A percentile compares a stretch with the other conserved stretches of the same genome.
These are phyloP conservation scores for Limenitis camilla DNA, from an alignment of 2,888 invertebrate species.

Conservation along the genomic window DNA sequence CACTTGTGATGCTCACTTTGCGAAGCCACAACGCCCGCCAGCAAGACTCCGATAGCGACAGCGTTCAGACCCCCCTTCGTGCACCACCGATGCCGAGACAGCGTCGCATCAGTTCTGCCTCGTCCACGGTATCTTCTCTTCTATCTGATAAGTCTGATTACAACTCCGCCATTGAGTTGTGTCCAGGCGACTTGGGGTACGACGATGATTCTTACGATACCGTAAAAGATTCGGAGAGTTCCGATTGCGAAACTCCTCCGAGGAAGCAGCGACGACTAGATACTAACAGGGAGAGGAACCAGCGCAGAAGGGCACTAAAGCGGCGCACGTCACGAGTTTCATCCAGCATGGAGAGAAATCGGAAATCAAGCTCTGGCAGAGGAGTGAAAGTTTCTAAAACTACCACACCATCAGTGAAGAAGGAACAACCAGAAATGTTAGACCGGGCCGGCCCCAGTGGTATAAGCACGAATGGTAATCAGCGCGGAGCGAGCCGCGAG, in stretches of 20 bases:
- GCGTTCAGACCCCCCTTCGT: constrained; percentile 9
- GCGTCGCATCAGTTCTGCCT: constrained; percentile 13
- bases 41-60: constrained; percentile 36
- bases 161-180: background rate
- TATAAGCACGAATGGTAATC: constrained; percentile 15
- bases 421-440: constrained; percentile 2
- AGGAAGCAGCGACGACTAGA: constrained; percentile 28
- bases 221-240: constrained; percentile 4
- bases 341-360: constrained; percentile 26
- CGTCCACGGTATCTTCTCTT: constrained; percentile 8
- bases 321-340: constrained; percentile 32
- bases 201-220: background rate
- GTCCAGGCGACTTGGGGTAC: background rate
- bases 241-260: constrained; percentile 11
- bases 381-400: constrained; percentile 49
- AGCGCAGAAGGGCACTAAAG: constrained; percentile 31
- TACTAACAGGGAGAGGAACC: constrained; percentile 26
- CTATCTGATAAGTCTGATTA: background rate
- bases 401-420: constrained; percentile 8
- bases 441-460: constrained; percentile 32
- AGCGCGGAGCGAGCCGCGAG: constrained; percentile 34
- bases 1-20: constrained; percentile 35
- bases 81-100: constrained; percentile 10
- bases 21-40: constrained; percentile 30
- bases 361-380: constrained; percentile 47